Evolutionary conservation across 2,888 invertebrate genomes (phyloP), one percentile per base, ranked within the genome.

Genomic region (Chironomus tentans): DNA sequence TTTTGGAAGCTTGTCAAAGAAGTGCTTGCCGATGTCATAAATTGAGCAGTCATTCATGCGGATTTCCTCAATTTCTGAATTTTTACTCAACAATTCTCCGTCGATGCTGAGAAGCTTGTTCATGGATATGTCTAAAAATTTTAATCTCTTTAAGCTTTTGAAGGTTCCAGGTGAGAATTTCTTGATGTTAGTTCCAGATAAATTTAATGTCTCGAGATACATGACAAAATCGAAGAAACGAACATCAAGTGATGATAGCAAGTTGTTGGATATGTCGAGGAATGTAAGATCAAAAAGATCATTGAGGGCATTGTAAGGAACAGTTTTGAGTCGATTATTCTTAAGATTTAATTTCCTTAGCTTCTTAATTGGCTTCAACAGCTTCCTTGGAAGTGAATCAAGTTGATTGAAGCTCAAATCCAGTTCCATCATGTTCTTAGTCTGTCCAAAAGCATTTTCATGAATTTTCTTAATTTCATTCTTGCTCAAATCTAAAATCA

Each of bases 191-290:
- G 61, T 72, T 46, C 15, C 61, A 4, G 24, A 50, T 3, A 72
- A 15, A 18, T 61, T 13, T 1, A 72, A 28, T n/a, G 6, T 38
- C 13, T 72, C 72, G 3, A 72, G 13, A 50, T 38, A 7, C 21
- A 72, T 62, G 7, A 28, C 50, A 18, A 72, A 62, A 6, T 72
- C 72, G 38, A 72, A 72, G 7, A 28, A 18, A 4, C 72, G 61
- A 4, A 15, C 21, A 21, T 72, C 72, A 7, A 72, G 10, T 4
- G 21, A 7, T 10, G 28, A 46, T 5, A 72, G 15, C 6, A 62
- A 62, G 62, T 72, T 72, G 2, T 28, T 18, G 5, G 72, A 72
- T 0, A 72, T 10, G n/a, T 72, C 72, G 1, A 72, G 21, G 10
- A 15, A 28, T 12, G 2, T 6, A 10, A 72, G 18, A 4, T 72